Conservation (phyloP, 2,797 vertebrate species). For the Clarias pachynema region DNA sequence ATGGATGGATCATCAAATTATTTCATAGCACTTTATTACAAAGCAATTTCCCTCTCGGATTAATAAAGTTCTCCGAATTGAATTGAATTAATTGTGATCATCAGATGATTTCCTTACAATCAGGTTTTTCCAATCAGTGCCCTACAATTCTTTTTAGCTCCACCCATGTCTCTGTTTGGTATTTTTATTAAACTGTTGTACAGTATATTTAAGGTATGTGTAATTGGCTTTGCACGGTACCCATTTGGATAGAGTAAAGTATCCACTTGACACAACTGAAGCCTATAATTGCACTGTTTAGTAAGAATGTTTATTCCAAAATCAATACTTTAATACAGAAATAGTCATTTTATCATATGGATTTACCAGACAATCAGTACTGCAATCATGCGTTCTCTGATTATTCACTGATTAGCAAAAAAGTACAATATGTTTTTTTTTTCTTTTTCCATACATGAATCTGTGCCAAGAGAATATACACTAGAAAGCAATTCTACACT, state of each 20-base stretch:
- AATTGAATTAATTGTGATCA: no score
- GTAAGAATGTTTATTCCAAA: conserved; percentile 92
- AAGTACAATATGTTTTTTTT: conserved; percentile 73
- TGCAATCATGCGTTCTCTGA: conserved; percentile 80
- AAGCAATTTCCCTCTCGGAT: no score
- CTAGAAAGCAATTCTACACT: conserved; percentile 84
- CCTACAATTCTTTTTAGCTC: background rate
- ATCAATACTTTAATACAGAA: conserved; percentile 86
- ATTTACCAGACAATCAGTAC: conserved; percentile 79
- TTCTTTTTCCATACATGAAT: conserved; percentile 61
- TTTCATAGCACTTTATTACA: no score
- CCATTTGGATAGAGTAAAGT: background rate
- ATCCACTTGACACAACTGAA: conserved; percentile 3
- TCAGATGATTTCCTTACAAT: background rate
- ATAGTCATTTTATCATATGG: conserved; percentile 80
- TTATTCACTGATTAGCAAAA: conserved; percentile 72
- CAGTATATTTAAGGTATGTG: background rate
- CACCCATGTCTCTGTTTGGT: background rate
- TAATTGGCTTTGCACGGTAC: background rate
- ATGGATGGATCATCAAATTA: no score
- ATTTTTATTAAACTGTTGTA: background rate
- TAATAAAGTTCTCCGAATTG: no score
- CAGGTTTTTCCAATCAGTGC: background rate
- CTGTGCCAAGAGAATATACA: conserved; percentile 79
- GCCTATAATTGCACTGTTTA: conserved; percentile 57